Base-by-base conservation (phyloP, 2,888 invertebrate genomes). In the Rhamphomyia laevipes region DNA sequence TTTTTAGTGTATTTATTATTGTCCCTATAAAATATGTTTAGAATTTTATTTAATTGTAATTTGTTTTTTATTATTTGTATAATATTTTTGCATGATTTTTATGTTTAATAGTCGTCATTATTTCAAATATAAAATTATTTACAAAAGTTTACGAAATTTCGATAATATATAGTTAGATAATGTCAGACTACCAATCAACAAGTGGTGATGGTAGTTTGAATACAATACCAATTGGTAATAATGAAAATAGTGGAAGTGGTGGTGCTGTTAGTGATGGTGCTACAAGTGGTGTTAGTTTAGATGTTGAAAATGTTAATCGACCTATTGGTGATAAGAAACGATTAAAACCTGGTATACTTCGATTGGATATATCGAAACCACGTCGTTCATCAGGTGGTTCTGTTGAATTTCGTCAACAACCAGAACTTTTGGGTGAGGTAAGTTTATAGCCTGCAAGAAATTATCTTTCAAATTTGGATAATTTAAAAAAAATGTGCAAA, bases 301-400 rank as follows among this genome's bases (percentile, higher is more conserved):
- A 9, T 21, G 21, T 3, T 27, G 23, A 27, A 27, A 27, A 7
- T 4, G 6, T 4, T 27, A 7, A 6, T 27, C 23, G 7, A 9
- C 4, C 4, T 27, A 27, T 6, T 27, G 23, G 23, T 27, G 40
- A 46, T 23, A 49, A 46, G 38, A 43, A 42, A 46, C 48, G 48
- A 18, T 9, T 11, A 42, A 68, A 68, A 52, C 63, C 68, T 18
- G 74, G 74, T 30, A 74, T 74, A 44, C 60, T 74, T 38, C 67
- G 72, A 16, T 61, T 74, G 57, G 73, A 74, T 58, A 64, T 73
- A 47, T 64, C 60, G 48, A 73, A 73, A 47, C 72, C 73, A 41
- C 63, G 74, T 49, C 66, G 72, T 56, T 71, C 71, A 64, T 74
- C 74, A 58, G 70, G 71, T 64, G 68, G 70, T 64, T 69, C 67